Conservation (phyloP, 64 coral and sea anemone genomes). For the Pocillopora damicornis region DNA sequence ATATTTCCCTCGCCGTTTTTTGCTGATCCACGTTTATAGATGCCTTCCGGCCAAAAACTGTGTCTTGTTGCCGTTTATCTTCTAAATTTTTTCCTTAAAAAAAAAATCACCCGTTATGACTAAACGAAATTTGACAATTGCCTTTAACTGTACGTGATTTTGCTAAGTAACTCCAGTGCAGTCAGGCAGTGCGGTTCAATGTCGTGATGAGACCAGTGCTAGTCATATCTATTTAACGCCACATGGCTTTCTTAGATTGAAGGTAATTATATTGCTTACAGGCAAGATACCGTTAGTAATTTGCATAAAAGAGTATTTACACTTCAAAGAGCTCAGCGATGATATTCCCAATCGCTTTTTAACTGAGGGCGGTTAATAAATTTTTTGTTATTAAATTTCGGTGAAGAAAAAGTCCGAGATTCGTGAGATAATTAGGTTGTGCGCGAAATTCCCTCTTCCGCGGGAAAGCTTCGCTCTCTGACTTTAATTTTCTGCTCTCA, state of each 20-base stretch:
- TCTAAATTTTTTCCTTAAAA: neutral
- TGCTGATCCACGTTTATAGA: neutral
- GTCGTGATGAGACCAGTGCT: neutral
- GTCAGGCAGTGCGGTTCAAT: neutral
- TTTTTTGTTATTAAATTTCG: conserved; percentile 24
- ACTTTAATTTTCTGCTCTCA: neutral
- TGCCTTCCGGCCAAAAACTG: conserved; percentile 20
- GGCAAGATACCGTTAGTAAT: conserved; percentile 46
- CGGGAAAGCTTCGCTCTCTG: neutral
- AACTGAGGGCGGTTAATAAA: conserved; percentile 9
- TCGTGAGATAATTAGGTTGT: neutral
- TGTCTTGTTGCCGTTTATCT: neutral
- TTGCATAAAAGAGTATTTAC: conserved; percentile 47
- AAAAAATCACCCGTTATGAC: neutral
- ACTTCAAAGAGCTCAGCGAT: conserved; percentile 35
- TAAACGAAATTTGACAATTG: neutral
- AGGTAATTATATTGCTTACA: conserved; percentile 31
- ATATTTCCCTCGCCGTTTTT: conserved; percentile 16
- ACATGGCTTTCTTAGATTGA: conserved; percentile 43
- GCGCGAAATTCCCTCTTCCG: neutral
- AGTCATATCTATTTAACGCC: neutral
- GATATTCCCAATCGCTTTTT: conserved; percentile 12
- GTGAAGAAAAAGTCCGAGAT: neutral
- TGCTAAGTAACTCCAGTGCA: neutral
- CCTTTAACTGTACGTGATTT: neutral